Evolutionary conservation across 2,113 vertebrate species (phyloP).

Genomic region (Cinclus mexicanus): DNA sequence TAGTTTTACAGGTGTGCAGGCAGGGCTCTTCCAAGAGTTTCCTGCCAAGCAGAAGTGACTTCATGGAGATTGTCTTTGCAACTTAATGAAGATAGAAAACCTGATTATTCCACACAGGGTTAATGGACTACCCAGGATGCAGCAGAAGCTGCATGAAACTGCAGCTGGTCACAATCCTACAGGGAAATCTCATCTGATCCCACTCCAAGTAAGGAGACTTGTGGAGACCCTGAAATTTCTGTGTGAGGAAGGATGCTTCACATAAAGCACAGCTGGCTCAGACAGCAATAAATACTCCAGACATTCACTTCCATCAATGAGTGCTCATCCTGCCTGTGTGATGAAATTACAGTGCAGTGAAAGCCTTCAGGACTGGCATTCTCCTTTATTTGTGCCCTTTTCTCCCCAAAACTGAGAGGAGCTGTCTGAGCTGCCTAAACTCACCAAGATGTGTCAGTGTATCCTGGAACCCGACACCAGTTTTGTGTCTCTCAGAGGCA

Average conservation of each 20-base stretch:
- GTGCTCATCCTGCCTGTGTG: background rate
- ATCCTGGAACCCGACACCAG: background rate
- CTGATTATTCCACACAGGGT: background rate
- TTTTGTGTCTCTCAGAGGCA: background rate
- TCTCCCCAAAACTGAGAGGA: background rate
- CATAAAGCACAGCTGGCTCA: background rate
- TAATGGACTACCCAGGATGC: background rate
- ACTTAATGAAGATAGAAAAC: background rate
- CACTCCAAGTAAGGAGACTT: too few relatives aligned
- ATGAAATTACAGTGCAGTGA: background rate
- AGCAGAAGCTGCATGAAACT: background rate
- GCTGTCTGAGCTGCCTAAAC: background rate
- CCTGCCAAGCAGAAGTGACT: background rate
- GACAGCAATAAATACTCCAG: background rate
- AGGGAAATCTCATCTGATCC: background rate
- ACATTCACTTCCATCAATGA: background rate
- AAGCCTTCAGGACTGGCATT: background rate
- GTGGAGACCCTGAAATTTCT: background rate
- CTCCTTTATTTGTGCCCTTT: background rate
- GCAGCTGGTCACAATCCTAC: background rate
- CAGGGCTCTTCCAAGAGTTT: background rate
- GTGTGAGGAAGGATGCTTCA: background rate
- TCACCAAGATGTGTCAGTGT: accelerated
- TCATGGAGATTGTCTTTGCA: background rate
- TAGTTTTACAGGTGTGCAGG: background rate